These are phyloP conservation scores for Kradibia gibbosae DNA, from an alignment of 1,140 invertebrate species.

Conservation along the genomic window DNA sequence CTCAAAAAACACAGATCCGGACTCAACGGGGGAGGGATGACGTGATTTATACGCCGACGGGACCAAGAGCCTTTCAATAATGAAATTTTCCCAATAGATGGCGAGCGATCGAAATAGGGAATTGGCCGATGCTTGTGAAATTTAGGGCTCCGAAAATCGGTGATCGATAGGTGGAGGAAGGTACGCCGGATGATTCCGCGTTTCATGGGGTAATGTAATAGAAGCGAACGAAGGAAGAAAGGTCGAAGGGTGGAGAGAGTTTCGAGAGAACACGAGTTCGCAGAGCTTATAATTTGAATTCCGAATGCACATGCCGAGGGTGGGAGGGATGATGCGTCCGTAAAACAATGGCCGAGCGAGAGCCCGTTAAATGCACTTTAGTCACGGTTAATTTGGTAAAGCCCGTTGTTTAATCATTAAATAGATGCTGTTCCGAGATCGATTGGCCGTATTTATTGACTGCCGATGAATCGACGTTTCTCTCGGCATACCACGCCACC, in stretches of 20 bases:
- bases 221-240: too few relatives aligned
- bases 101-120: neutral
- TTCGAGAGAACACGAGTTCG: neutral
- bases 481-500: slow-evolving; percentile 5
- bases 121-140: too few relatives aligned
- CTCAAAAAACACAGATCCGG: slow-evolving; percentile 25
- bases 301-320: slow-evolving; percentile 4
- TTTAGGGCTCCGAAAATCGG: too few relatives aligned
- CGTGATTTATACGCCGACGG: slow-evolving; percentile 14
- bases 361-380: slow-evolving; percentile 66
- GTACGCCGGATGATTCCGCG: neutral
- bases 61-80: too few relatives aligned
- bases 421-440: slow-evolving; percentile 64
- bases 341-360: slow-evolving; percentile 48
- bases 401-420: slow-evolving; percentile 62
- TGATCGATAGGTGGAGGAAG: neutral
- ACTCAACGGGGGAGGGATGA: slow-evolving; percentile 29
- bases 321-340: slow-evolving; percentile 4
- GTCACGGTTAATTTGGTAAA: slow-evolving; percentile 72
- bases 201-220: too few relatives aligned
- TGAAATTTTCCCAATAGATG: too few relatives aligned
- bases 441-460: slow-evolving; percentile 70
- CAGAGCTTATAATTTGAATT: slow-evolving; percentile 25
- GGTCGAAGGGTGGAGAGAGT: neutral
- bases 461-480: slow-evolving; percentile 66